Conservation (phyloP, 1,140 invertebrate genomes). For the Phenacoccus solenopsis region DNA sequence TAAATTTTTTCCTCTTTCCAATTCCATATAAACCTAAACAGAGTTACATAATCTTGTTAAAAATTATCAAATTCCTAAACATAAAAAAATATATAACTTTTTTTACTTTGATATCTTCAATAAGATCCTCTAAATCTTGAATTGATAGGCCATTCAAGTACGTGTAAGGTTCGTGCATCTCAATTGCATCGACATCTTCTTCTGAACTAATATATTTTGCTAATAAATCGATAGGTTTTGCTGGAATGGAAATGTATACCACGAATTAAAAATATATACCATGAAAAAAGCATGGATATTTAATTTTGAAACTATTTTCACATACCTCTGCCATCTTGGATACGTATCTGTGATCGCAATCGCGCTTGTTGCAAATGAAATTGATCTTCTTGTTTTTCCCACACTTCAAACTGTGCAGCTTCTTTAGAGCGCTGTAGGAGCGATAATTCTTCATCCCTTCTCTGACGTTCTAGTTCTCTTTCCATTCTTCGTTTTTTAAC, state of each 20-base stretch:
- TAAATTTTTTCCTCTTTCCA: constrained; percentile 72
- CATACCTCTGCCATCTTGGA: constrained; percentile 68
- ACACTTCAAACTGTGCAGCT: constrained; percentile 85
- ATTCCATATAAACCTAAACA: constrained; percentile 58
- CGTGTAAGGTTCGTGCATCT: constrained; percentile 93
- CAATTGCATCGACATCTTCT: constrained; percentile 75
- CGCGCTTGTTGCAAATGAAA: constrained; percentile 84
- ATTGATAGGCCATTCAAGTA: constrained; percentile 85
- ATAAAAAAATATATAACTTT: not conserved
- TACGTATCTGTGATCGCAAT: constrained; percentile 81
- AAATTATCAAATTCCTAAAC: not conserved
- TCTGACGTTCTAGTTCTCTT: constrained; percentile 77
- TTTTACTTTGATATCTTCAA: constrained; percentile 85
- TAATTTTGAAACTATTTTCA: not conserved
- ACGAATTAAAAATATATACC: constrained; percentile 4
- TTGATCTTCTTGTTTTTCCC: constrained; percentile 88
- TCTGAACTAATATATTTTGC: constrained; percentile 92
- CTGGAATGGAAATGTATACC: constrained; percentile 36
- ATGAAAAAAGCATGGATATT: not conserved
- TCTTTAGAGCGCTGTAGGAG: constrained; percentile 83
- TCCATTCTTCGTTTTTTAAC: constrained; percentile 82
- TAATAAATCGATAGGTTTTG: constrained; percentile 95
- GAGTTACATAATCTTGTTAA: not conserved
- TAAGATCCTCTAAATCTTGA: constrained; percentile 89
- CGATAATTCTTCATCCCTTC: constrained; percentile 79